These are phyloP conservation scores for Saguinus imperator DNA, from an alignment of 2,113 vertebrate species.

Conservation along the genomic window DNA sequence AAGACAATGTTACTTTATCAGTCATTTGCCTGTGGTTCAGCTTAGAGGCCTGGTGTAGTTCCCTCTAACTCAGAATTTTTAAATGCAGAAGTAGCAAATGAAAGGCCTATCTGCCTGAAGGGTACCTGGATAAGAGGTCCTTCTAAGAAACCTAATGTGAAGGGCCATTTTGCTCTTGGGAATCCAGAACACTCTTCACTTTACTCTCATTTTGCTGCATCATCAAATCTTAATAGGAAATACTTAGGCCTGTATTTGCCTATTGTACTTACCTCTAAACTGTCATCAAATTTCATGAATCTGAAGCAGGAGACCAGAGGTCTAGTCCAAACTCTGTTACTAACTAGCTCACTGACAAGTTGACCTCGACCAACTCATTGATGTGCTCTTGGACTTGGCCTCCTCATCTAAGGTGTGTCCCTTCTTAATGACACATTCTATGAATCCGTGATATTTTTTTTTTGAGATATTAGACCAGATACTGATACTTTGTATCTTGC, in stretches of 20 bases:
- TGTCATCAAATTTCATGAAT: neutral
- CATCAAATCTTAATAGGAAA: conserved; percentile 6
- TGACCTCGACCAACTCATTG: neutral
- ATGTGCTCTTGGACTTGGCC: neutral
- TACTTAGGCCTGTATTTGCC: neutral
- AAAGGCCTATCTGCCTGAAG: neutral
- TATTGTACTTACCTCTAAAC: neutral
- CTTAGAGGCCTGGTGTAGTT: neutral
- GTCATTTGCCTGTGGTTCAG: neutral
- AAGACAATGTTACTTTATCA: neutral
- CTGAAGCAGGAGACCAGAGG: neutral
- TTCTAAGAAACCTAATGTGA: conserved; percentile 31
- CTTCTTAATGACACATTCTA: conserved; percentile 10
- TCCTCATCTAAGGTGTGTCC: neutral
- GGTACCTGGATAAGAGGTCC: neutral
- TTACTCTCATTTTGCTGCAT: neutral
- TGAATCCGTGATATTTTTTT: neutral
- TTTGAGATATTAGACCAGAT: neutral
- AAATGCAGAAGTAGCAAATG: neutral
- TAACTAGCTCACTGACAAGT: neutral
- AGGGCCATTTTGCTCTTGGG: neutral
- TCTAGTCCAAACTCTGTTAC: neutral
- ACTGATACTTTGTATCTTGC: conserved; percentile 27
- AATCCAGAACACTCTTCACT: neutral
- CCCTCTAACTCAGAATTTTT: neutral